Evolutionary conservation across 2,113 vertebrate species (phyloP).

Genomic region (Oxyura jamaicensis): DNA sequence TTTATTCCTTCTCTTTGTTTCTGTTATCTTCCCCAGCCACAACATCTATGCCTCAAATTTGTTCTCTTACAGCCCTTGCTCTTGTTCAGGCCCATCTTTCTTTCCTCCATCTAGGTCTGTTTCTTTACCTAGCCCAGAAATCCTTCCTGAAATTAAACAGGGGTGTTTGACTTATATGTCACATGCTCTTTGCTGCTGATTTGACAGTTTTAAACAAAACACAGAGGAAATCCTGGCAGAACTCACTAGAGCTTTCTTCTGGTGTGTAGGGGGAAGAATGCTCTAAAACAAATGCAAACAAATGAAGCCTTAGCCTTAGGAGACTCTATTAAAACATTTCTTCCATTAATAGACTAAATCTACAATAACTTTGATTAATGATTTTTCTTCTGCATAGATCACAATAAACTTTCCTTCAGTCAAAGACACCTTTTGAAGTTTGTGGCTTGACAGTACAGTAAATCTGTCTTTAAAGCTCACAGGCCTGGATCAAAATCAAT

Average conservation of each 20-base stretch:
- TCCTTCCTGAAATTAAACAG: not conserved
- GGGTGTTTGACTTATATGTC: not conserved
- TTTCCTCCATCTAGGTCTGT: not conserved
- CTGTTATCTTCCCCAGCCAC: not conserved
- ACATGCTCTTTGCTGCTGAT: not conserved
- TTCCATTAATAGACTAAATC: not conserved
- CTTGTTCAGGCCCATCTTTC: not conserved
- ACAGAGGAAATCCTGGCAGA: not conserved
- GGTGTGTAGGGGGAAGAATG: not conserved
- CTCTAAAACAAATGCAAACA: not conserved
- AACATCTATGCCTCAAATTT: not conserved
- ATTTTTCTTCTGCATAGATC: not conserved
- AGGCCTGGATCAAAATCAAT: conserved; percentile 21
- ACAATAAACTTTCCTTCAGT: not conserved
- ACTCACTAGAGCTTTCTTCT: not conserved
- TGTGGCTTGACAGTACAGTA: not conserved
- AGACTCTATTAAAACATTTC: not conserved
- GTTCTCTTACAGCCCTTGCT: not conserved
- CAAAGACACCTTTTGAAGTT: conserved; percentile 26
- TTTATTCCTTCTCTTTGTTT: not conserved
- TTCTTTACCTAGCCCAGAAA: not conserved
- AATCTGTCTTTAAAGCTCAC: conserved; percentile 36
- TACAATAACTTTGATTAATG: not conserved
- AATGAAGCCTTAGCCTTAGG: not conserved
- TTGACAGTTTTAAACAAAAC: not conserved